Base-by-base conservation (phyloP, 2,113 vertebrate species). In the Telmatochromis sp. region DNA sequence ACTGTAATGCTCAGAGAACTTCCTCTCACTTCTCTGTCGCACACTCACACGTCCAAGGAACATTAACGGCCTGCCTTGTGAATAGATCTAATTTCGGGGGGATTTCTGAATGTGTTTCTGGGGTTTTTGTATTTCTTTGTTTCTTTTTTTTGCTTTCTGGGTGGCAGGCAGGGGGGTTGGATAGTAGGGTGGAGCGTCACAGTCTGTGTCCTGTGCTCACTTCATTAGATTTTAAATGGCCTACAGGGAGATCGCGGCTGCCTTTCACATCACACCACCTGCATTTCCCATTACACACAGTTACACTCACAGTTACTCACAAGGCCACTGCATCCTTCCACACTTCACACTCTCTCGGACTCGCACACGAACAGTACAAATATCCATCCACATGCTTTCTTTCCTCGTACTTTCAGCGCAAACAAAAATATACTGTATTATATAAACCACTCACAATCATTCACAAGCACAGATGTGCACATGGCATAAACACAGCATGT, bases 191-290 rank as follows among this genome's bases (percentile, higher is more conserved):
- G 94, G 95, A 94, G 94, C 93, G 95, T 97, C 94, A 95, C 95
- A 96, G 94, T 94, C 94, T 86, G 88, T 91, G 95, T 94, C 91
- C 95, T 91, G 86, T 95, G 94, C 92, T 96, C 95, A 96, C 96
- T 96, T 96, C 96, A 96, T 96, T 96, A 93, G 88, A 93, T 63
- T 95, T 96, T 95, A 95, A 96, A 93, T 89, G 91, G 93, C 89
- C 95, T 94, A 58, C 88, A 73, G 95, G 96, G 96, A 96, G 86
- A 91, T 86, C 50, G 86, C 85, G 80, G 80, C 95, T 94, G 95
- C 93, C 94, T 95, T 95, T 95, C 92, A 91, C 94, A 96, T 96
- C 91, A 90, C 94, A 86, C 93, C 96, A 96, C 94, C 95, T 97
- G 96, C 90, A 87, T 95, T 96, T 95, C 91, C 92, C 95, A 96